Evolutionary conservation across 2,113 vertebrate species (phyloP), one percentile per base, ranked within the genome.

Genomic region (Neolamprologus fasciatus): DNA sequence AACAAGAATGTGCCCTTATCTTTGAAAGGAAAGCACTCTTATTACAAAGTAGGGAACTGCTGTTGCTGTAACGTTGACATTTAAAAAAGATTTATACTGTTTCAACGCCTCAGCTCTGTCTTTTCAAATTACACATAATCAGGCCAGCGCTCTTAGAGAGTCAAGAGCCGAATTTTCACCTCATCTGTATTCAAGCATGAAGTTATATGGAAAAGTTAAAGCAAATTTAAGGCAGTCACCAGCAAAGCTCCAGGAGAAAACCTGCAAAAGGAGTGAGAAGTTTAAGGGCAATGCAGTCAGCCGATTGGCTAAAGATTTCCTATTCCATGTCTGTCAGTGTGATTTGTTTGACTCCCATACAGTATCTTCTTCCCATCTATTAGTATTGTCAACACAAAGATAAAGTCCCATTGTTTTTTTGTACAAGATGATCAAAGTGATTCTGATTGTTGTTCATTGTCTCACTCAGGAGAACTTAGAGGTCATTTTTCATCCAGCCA

Each of bases 401-500:
- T 54, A 84, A 42, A 85, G 33, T 40, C 73, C 6, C 37, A 5
- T 28, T 42, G 19, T 3, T 55, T 63, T 76, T 33, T 53, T 26
- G 47, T 28, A 66, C 84, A 33, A 23, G 47, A 57, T 9, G 80
- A 73, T 83, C 83, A 21, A 50, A 84, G 66, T 9, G 85, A 50
- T 40, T 80, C 9, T 45, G 73, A 80, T 53, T 12, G 26, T 14
- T 58, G 42, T 57, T 81, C 55, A 86, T 85, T 16, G 45, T 86
- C 85, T 45, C 57, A 26, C 89, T 91, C 78, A 9, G 17, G 21
- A 86, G 26, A 80, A 53, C 51, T 1, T 7, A 2, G 21, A 51
- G 92, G 76, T 61, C 57, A 86, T 95, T 94, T 90, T 86, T 90
- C 90, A 90, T 84, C 61, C 42, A 6, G 23, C 68, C 80, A 16